Evolutionary conservation across 2,113 vertebrate species (phyloP).

Genomic region (Pavo muticus): DNA sequence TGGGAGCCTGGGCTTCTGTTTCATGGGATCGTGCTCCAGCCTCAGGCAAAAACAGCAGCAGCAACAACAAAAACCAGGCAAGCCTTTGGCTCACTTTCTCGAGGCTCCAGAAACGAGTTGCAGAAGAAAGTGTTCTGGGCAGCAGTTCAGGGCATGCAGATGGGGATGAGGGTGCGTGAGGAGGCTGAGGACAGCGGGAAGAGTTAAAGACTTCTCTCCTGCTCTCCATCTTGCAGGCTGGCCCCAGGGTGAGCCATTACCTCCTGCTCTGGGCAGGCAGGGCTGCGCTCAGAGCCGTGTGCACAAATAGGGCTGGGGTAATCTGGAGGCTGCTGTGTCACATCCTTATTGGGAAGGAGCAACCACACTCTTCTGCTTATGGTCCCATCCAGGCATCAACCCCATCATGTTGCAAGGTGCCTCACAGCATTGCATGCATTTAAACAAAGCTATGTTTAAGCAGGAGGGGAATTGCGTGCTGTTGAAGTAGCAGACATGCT

Average conservation of each 20-base stretch:
- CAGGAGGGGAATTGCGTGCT: fast-evolving
- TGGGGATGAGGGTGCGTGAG: neutral
- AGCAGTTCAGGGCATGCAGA: conserved; percentile 26
- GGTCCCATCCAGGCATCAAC: neutral
- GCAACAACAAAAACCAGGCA: neutral
- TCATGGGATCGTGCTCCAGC: conserved; percentile 34
- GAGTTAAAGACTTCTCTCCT: neutral
- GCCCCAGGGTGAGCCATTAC: neutral
- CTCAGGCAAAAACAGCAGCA: conserved; percentile 27
- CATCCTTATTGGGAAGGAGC: neutral
- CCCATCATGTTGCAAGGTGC: neutral
- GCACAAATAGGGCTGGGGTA: neutral
- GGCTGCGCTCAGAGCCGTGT: neutral
- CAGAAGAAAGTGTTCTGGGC: conserved; percentile 65
- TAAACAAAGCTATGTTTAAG: neutral
- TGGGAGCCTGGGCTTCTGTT: conserved; percentile 53
- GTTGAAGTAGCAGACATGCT: neutral
- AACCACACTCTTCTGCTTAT: neutral
- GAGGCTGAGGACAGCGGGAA: neutral
- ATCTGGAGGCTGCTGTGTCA: neutral
- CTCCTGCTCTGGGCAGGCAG: neutral
- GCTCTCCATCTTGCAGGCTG: neutral
- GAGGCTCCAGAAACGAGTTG: neutral
- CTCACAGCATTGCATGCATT: fast-evolving
- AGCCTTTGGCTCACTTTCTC: neutral